A percentile compares a stretch with the other conserved stretches of the same genome.
phyloP scores from a whole-genome alignment of 2,797 vertebrate species.

The Notolepis coatsorum region DNA sequence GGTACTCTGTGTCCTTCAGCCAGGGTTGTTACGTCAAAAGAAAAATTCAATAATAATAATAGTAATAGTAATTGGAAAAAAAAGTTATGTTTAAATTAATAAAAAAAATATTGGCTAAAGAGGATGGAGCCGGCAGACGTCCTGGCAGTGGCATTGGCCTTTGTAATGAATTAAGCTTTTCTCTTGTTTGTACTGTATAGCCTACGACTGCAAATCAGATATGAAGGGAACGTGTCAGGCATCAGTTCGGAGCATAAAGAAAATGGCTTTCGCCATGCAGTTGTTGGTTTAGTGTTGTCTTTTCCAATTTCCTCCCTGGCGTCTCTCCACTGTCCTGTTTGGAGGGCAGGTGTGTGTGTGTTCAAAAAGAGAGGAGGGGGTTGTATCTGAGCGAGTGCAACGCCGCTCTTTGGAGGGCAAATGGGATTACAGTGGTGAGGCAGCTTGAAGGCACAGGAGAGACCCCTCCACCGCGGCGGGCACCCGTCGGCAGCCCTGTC shows the following conservation, averaged over 20 bases:
- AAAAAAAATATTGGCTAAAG: neutral
- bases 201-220: constrained; percentile 24
- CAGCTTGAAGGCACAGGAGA: constrained; percentile 40
- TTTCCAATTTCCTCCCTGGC: constrained; percentile 21
- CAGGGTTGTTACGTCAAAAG: too few relatives aligned
- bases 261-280: constrained; percentile 15
- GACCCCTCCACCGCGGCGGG: constrained; percentile 31
- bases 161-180: neutral
- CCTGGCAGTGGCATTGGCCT: neutral
- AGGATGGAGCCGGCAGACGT: neutral
- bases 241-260: constrained; percentile 7
- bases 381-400: constrained; percentile 12
- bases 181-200: constrained; percentile 9
- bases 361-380: neutral
- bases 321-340: neutral
- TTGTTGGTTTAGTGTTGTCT: constrained; percentile 24
- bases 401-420: constrained; percentile 32
- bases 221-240: constrained; percentile 28
- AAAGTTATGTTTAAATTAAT: neutral
- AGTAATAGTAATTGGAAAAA: neutral
- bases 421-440: constrained; percentile 47
- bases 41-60: neutral
- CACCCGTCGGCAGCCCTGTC: constrained; percentile 39
- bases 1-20: neutral
- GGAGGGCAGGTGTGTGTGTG: constrained; percentile 3